Conservation (phyloP, 2,113 vertebrate species). For the Campylomormyrus tamandua region DNA sequence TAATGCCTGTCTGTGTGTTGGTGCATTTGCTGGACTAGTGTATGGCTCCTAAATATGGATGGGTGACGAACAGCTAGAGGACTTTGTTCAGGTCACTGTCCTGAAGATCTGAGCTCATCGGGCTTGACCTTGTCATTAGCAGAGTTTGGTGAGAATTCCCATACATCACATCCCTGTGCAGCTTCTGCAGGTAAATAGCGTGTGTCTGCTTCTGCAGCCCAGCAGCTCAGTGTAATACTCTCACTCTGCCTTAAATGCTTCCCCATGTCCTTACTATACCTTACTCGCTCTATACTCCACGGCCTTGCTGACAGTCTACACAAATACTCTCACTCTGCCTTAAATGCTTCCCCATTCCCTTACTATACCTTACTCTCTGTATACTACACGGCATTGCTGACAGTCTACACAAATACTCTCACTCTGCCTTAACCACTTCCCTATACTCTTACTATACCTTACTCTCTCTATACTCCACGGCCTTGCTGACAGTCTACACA, state of each 20-base stretch:
- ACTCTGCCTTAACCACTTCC: no score
- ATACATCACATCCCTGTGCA: neutral
- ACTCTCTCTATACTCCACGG: neutral
- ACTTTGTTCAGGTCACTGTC: neutral
- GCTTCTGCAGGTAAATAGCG: neutral
- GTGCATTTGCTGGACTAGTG: neutral
- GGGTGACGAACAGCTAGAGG: neutral
- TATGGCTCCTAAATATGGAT: neutral
- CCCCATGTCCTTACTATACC: neutral
- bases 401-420: neutral
- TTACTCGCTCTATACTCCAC: neutral
- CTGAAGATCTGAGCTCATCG: neutral
- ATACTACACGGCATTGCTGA: no score
- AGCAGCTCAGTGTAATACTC: neutral
- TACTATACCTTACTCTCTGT: no score
- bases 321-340: neutral
- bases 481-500: neutral
- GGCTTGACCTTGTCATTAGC: neutral
- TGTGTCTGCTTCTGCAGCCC: no score
- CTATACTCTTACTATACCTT: neutral
- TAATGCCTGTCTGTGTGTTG: neutral
- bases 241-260: neutral
- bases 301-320: neutral
- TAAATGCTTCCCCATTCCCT: no score
- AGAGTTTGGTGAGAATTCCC: neutral